Percentiles rank a stretch among this genome's conserved stretches.
phyloP scores from a whole-genome alignment of 2,797 vertebrate genomes.

The Onychomys arenicola region DNA sequence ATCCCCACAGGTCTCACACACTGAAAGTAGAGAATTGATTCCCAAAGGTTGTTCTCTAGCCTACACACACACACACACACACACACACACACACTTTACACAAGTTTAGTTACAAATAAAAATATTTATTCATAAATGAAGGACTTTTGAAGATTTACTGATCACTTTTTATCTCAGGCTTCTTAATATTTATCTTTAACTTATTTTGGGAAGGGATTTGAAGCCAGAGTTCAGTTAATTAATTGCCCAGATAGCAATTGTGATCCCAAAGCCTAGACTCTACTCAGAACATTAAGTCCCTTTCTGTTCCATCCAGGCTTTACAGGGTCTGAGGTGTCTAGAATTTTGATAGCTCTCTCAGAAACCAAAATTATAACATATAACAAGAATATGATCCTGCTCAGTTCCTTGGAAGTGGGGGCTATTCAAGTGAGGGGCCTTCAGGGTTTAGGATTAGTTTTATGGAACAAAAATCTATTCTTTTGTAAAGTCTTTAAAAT shows the following conservation, averaged over 20 bases:
- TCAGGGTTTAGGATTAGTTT: conserved; percentile 23
- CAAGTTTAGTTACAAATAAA: neutral
- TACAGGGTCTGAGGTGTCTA: neutral
- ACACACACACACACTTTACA: neutral
- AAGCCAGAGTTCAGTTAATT: conserved; percentile 29
- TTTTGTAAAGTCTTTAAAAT: neutral
- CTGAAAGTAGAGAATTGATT: neutral
- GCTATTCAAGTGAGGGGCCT: neutral
- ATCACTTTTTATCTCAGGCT: conserved; percentile 36
- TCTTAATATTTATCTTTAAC: neutral
- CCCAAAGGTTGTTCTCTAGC: too few relatives aligned
- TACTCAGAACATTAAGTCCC: conserved; percentile 26
- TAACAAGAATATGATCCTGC: neutral
- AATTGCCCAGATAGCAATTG: neutral
- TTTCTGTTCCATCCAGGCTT: neutral
- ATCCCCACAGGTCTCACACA: neutral
- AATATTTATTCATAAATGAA: neutral
- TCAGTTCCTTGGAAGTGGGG: neutral
- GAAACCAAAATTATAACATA: conserved; percentile 20
- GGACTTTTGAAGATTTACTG: conserved; percentile 39
- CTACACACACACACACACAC: neutral
- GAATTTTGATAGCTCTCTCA: conserved; percentile 41
- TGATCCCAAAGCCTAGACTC: neutral
- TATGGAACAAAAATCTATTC: neutral
- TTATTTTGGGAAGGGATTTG: neutral